Evolutionary conservation across 2,888 invertebrate genomes (phyloP).

Genomic region (Lysandra coridon): DNA sequence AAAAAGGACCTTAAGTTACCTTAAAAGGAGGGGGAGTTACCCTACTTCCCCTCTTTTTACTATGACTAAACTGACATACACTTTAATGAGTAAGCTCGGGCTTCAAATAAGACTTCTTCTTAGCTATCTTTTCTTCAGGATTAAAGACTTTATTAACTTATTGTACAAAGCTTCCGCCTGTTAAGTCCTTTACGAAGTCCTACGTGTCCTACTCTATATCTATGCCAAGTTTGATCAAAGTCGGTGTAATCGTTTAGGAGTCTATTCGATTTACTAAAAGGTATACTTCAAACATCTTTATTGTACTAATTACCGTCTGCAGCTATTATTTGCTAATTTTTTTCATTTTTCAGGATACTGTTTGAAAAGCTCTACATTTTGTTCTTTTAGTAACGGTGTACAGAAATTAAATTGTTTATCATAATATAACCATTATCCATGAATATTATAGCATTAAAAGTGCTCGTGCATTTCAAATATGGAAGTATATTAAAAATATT

Average conservation of each 20-base stretch:
- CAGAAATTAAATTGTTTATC: conserved; percentile 4
- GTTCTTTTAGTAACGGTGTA: background rate
- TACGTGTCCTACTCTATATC: background rate
- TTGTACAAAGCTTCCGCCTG: too few relatives aligned
- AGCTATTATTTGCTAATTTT: too few relatives aligned
- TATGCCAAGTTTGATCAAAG: background rate
- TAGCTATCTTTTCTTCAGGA: background rate
- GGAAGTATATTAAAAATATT: background rate
- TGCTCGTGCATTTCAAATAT: background rate
- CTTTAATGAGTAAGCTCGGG: background rate
- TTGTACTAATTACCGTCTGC: background rate
- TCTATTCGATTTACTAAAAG: background rate
- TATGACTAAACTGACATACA: background rate
- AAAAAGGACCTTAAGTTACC: too few relatives aligned
- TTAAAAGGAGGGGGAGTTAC: too few relatives aligned
- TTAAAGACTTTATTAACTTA: background rate
- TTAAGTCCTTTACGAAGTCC: background rate
- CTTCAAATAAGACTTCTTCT: background rate
- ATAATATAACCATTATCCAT: background rate
- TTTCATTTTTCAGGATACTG: background rate
- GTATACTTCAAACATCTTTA: background rate
- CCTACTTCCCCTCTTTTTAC: too few relatives aligned
- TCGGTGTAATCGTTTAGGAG: too few relatives aligned
- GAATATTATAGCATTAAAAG: conserved; percentile 18
- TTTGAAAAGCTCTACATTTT: background rate